A percentile compares a stretch with the other conserved stretches of the same genome.
phyloP scores from a whole-genome alignment of 2,888 invertebrate species.

The Leucozona laternaria region DNA sequence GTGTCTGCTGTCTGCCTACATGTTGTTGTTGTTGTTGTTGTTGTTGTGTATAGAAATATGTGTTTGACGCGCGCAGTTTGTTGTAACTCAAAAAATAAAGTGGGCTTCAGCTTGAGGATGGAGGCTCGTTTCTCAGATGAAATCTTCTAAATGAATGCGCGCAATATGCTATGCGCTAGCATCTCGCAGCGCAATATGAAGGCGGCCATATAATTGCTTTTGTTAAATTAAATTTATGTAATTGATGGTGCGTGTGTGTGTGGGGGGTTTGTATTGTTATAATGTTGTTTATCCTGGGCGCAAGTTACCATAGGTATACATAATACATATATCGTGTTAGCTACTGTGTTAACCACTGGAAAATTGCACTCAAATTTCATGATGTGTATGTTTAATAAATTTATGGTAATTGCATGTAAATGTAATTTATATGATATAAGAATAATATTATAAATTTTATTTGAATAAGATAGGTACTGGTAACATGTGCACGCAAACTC shows the following conservation, averaged over 20 bases:
- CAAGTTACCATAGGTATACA: conserved; percentile 15
- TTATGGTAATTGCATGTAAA: conserved; percentile 7
- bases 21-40: conserved; percentile 1
- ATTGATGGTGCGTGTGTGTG: conserved; percentile 64
- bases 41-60: neutral
- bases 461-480: too few species aligned
- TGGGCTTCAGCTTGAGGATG: conserved; percentile 30
- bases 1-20: conserved; percentile 70
- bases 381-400: conserved; percentile 12
- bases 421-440: neutral
- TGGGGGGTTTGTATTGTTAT: conserved; percentile 10
- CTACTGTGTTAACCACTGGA: conserved; percentile 47
- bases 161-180: neutral
- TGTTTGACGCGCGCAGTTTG: conserved; percentile 39
- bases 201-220: conserved; percentile 73
- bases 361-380: conserved; percentile 56
- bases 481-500: too few species aligned
- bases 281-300: conserved; percentile 42
- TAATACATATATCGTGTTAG: conserved; percentile 38
- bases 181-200: conserved; percentile 47
- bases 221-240: conserved; percentile 70
- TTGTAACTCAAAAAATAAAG: conserved; percentile 24
- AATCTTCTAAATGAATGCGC: conserved; percentile 59
- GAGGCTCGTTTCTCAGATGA: conserved; percentile 36
- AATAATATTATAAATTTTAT: neutral